These are phyloP conservation scores for Vireo altiloquus DNA, from an alignment of 2,113 vertebrate genomes.

Conservation along the genomic window DNA sequence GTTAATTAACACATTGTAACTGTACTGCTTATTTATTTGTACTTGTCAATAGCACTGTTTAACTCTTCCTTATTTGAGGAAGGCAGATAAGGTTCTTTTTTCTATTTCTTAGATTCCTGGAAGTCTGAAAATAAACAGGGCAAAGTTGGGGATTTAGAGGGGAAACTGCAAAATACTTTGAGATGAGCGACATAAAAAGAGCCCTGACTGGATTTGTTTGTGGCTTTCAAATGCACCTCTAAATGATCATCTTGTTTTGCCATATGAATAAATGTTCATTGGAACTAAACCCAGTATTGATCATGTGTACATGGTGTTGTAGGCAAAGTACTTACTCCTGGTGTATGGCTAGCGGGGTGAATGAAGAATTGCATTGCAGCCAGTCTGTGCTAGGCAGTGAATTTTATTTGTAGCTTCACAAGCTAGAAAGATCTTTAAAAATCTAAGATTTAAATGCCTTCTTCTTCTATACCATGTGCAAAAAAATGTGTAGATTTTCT, in stretches of 20 bases:
- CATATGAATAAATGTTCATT: background rate
- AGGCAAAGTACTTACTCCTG: background rate
- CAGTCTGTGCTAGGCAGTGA: background rate
- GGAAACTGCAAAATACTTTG: background rate
- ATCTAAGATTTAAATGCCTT: background rate
- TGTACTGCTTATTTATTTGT: background rate
- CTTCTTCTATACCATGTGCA: background rate
- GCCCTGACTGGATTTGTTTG: background rate
- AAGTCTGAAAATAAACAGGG: background rate
- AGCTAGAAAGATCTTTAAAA: background rate
- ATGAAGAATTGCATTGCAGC: background rate
- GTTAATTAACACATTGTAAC: background rate
- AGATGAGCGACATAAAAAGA: background rate
- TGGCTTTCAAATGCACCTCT: background rate
- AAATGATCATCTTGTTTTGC: background rate
- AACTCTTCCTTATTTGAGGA: background rate
- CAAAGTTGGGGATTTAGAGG: background rate
- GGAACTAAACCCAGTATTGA: background rate
- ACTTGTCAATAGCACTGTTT: background rate
- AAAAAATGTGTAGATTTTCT: background rate
- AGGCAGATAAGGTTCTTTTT: background rate
- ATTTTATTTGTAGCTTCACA: background rate
- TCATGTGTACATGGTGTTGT: background rate
- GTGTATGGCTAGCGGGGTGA: background rate
- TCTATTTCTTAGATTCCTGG: background rate